These are phyloP conservation scores for Drosophila anomalata DNA, from an alignment of 2,888 invertebrate species.

Conservation along the genomic window DNA sequence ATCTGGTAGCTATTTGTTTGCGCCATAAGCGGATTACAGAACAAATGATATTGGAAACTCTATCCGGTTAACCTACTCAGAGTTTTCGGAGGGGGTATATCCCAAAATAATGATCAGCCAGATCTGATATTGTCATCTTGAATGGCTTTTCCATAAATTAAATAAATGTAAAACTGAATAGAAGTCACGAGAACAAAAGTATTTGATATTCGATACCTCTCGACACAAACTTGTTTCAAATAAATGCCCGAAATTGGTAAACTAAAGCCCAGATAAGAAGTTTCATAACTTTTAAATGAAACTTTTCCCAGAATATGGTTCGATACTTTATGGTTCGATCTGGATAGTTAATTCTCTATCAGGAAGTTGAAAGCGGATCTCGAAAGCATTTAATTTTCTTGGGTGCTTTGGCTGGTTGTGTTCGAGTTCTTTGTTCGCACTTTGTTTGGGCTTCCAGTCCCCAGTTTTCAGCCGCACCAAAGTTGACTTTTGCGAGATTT, in stretches of 20 bases:
- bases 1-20: conserved; percentile 40
- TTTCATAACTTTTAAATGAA: background rate
- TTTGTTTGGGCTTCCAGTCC: conserved; percentile 8
- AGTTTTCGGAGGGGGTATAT: conserved; percentile 21
- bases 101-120: conserved; percentile 23
- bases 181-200: conserved; percentile 17
- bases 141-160: conserved; percentile 27
- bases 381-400: conserved; percentile 19
- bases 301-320: background rate
- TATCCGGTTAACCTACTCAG: conserved; percentile 38
- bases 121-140: conserved; percentile 18
- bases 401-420: conserved; percentile 13
- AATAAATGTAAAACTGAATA: conserved; percentile 8
- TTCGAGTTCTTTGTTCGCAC: conserved; percentile 20
- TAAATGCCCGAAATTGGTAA: conserved; percentile 2
- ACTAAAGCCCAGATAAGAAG: background rate
- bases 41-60: conserved; percentile 30
- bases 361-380: conserved; percentile 28
- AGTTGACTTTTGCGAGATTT: conserved; percentile 29
- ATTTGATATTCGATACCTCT: conserved; percentile 3
- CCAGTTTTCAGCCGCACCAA: conserved; percentile 17
- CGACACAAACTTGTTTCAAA: conserved; percentile 6
- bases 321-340: background rate
- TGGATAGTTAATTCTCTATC: conserved; percentile 14
- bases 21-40: conserved; percentile 41